phyloP scores from a whole-genome alignment of 2,888 invertebrate species.

The Hirtodrosophila cameraria region DNA sequence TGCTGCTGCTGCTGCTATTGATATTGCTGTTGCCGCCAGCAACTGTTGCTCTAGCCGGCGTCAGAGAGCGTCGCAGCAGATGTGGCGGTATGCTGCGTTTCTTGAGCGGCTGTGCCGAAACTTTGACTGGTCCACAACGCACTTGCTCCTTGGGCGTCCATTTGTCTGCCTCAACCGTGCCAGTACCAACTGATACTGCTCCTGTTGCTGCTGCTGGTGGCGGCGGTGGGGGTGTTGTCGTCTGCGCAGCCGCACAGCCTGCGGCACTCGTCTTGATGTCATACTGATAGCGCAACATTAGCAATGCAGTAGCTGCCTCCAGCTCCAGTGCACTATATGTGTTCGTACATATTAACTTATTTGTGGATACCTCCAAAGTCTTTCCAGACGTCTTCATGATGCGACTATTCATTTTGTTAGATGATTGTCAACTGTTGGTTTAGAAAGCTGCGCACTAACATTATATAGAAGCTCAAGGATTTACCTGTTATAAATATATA shows the following conservation, averaged over 20 bases:
- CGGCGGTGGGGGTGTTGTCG: constrained; percentile 15
- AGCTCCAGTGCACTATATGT: constrained; percentile 44
- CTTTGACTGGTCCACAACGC: constrained; percentile 1
- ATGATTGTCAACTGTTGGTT: constrained; percentile 40
- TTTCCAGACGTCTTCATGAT: not conserved
- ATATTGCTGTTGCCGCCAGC: constrained; percentile 4
- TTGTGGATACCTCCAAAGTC: not conserved
- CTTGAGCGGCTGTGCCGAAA: constrained; percentile 53
- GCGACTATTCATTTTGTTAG: constrained; percentile 50
- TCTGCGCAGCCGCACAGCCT: not conserved
- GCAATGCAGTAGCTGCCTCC: constrained; percentile 66
- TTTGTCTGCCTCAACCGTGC: constrained; percentile 27
- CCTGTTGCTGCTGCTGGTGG: not conserved
- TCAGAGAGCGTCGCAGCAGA: constrained; percentile 44
- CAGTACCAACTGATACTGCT: not conserved
- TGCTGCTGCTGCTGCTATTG: not conserved
- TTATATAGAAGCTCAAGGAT: constrained; percentile 42
- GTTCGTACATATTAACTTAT: constrained; percentile 1
- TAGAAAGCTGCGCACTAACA: not conserved
- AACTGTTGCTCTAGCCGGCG: constrained; percentile 41
- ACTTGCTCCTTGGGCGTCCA: constrained; percentile 59
- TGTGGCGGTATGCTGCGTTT: constrained; percentile 63
- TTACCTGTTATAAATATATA: constrained; percentile 41
- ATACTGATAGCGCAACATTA: constrained; percentile 65
- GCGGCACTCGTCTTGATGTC: constrained; percentile 9